Conservation (phyloP, 2,888 invertebrate species). For the Yponomeuta sedellus region DNA sequence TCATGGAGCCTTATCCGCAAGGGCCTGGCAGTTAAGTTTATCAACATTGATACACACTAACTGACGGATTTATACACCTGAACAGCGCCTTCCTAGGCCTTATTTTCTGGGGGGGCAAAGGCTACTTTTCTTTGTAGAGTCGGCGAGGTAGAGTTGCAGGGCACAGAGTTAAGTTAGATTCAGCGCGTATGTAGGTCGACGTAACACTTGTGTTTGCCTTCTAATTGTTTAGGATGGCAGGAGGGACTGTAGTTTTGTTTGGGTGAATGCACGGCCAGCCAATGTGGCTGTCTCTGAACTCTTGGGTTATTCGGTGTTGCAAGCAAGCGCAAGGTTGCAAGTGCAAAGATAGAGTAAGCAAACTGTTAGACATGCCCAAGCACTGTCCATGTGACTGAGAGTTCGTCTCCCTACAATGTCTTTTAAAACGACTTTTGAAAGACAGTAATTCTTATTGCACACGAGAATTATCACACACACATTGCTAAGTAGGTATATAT, state of each 20-base stretch:
- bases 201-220: constrained; percentile 30
- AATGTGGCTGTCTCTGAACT: background rate
- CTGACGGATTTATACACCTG: background rate
- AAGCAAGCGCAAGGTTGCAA: too few relatives aligned
- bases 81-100: background rate
- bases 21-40: constrained; percentile 35
- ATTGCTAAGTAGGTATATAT: too few relatives aligned
- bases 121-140: background rate
- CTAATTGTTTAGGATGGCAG: background rate
- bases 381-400: too few relatives aligned
- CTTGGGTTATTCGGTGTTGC: too few relatives aligned
- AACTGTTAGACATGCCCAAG: too few relatives aligned
- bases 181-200: constrained; percentile 37
- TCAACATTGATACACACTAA: constrained; percentile 39
- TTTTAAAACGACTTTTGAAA: too few relatives aligned
- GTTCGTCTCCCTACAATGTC: too few relatives aligned
- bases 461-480: too few relatives aligned
- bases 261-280: background rate
- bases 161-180: constrained; percentile 4
- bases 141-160: background rate
- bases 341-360: too few relatives aligned
- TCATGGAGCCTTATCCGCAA: constrained; percentile 16
- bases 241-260: background rate
- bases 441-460: too few relatives aligned
- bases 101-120: background rate